A percentile compares a stretch with the other conserved stretches of the same genome.
These are phyloP conservation scores for Cephalopholis sonnerati DNA, from an alignment of 2,113 vertebrate species.

Conservation along the genomic window DNA sequence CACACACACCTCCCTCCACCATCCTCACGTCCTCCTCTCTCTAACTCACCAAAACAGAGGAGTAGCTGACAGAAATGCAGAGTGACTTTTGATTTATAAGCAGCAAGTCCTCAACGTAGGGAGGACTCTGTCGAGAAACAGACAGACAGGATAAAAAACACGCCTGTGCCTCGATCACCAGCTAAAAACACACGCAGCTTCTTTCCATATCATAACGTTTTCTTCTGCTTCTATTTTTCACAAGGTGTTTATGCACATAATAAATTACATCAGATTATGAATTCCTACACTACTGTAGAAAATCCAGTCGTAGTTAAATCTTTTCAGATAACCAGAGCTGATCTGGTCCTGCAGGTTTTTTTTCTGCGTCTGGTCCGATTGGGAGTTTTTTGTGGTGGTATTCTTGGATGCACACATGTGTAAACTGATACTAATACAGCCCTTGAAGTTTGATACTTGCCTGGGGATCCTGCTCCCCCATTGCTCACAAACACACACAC, in stretches of 20 bases:
- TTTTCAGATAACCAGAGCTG: neutral
- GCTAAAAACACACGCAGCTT: neutral
- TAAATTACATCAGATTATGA: neutral
- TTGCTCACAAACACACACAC: conserved; percentile 51
- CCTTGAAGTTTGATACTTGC: conserved; percentile 82
- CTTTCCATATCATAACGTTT: neutral
- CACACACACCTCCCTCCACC: conserved; percentile 41
- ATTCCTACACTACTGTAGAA: neutral
- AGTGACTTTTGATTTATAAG: conserved; percentile 72
- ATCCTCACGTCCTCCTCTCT: conserved; percentile 62
- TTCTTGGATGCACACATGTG: conserved; percentile 68
- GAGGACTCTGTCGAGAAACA: neutral
- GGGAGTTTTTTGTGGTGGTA: conserved; percentile 63
- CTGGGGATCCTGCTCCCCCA: conserved; percentile 73
- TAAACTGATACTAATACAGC: conserved; percentile 80
- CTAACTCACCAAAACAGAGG: conserved; percentile 81
- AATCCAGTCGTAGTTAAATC: neutral
- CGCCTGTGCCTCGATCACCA: neutral
- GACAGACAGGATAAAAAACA: neutral
- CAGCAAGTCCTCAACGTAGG: conserved; percentile 7
- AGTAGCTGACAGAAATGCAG: conserved; percentile 76
- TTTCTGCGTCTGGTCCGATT: conserved; percentile 37
- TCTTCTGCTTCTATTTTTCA: neutral
- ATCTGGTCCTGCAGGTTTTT: conserved; percentile 52
- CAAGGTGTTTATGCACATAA: neutral